These are phyloP conservation scores for Megatriorchis doriae DNA, from an alignment of 2,113 vertebrate species.

Conservation along the genomic window DNA sequence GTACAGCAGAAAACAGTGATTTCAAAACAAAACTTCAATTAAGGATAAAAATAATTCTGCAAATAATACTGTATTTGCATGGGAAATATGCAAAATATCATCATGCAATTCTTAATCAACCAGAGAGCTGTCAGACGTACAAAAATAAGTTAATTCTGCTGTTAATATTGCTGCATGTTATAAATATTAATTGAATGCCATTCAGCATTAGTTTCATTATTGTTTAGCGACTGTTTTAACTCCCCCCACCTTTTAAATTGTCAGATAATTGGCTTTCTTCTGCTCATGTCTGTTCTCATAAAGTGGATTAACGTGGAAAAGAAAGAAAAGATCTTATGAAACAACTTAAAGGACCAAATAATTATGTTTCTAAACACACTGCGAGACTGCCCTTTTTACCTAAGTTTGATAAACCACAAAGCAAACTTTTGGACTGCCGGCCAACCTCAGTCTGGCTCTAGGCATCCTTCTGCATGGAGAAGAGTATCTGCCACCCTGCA, in stretches of 20 bases:
- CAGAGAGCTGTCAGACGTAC: slow-evolving; percentile 64
- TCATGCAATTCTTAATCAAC: slow-evolving; percentile 58
- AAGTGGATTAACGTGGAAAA: neutral
- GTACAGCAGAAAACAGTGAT: neutral
- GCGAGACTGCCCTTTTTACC: neutral
- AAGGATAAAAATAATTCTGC: slow-evolving; percentile 56
- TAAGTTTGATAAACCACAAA: neutral
- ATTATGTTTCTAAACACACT: neutral
- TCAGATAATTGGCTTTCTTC: slow-evolving; percentile 60
- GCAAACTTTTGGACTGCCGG: neutral
- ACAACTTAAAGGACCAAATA: neutral
- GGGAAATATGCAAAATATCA: slow-evolving; percentile 61
- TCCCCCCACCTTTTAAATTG: slow-evolving; percentile 20
- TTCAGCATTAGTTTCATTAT: slow-evolving; percentile 60
- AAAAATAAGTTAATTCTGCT: slow-evolving; percentile 63
- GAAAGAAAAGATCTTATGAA: neutral
- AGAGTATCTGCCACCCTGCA: neutral
- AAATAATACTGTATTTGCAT: slow-evolving; percentile 59
- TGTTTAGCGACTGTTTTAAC: slow-evolving; percentile 47
- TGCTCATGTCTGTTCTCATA: neutral
- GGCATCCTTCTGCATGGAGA: neutral
- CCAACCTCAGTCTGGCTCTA: neutral
- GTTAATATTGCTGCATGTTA: slow-evolving; percentile 51
- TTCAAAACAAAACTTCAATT: slow-evolving; percentile 60
- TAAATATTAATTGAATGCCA: slow-evolving; percentile 66